Percentiles rank a stretch among this genome's conserved stretches.
Evolutionary conservation across 30 jellyfish, hydroid and myxozoan genomes (phyloP).

Genomic region (Phacellophora camtschatica): DNA sequence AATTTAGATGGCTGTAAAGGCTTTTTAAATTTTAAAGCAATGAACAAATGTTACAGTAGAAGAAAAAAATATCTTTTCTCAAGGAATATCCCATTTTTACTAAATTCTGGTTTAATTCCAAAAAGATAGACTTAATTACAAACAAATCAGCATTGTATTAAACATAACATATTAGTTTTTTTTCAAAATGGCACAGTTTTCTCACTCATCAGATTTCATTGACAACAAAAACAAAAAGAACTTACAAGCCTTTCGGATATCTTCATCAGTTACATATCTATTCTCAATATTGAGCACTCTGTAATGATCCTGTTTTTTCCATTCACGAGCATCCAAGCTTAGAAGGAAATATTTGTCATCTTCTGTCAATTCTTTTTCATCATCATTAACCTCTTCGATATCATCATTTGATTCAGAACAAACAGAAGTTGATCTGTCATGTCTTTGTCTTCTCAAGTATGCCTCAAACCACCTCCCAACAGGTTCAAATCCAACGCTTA

Average conservation of each 20-base stretch:
- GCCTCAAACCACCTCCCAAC: conserved; percentile 99
- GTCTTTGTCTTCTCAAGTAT: conserved; percentile 70
- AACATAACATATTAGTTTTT: no score
- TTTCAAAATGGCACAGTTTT: no score
- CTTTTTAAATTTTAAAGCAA: no score
- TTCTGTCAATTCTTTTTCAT: conserved; percentile 37
- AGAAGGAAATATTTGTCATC: conserved; percentile 78
- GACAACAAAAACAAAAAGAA: no score
- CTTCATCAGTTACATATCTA: conserved; percentile 95
- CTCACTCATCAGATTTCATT: no score
- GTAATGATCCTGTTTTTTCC: conserved; percentile 98
- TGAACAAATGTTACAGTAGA: no score
- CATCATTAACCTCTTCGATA: conserved; percentile 39
- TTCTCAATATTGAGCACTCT: conserved; percentile 77
- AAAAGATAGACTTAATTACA: no score
- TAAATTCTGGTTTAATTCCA: no score
- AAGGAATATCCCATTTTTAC: no score
- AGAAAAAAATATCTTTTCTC: no score
- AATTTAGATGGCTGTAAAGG: no score
- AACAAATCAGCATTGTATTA: no score
- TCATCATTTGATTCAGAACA: conserved; percentile 53
- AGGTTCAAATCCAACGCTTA: conserved; percentile 79
- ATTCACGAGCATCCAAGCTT: conserved; percentile 81
- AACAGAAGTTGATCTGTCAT: conserved; percentile 68
- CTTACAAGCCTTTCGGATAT: conserved; percentile 89